phyloP scores from a whole-genome alignment of 2,888 invertebrate species.

The Polyploca ridens region DNA sequence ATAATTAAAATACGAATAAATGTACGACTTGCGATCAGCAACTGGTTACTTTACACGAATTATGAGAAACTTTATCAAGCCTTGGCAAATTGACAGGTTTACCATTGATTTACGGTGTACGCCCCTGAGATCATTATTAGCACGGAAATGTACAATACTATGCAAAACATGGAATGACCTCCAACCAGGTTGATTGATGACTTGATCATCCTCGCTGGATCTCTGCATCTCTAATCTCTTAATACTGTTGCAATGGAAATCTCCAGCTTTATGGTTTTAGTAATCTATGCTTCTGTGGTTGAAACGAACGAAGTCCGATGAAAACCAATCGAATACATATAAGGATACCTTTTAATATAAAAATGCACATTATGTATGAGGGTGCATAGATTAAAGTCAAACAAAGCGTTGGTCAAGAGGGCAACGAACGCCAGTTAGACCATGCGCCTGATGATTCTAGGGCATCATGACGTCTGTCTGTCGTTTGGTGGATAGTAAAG shows the following conservation, averaged over 20 bases:
- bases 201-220: too few relatives aligned
- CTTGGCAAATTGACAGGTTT: not conserved
- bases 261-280: too few relatives aligned
- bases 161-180: too few relatives aligned
- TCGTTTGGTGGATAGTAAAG: not conserved
- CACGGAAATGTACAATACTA: not conserved
- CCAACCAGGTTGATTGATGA: too few relatives aligned
- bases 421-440: not conserved
- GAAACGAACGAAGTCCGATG: not conserved
- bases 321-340: not conserved
- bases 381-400: not conserved
- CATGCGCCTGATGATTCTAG: not conserved
- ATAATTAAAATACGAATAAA: not conserved
- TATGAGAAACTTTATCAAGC: not conserved
- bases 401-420: slow-evolving; percentile 1
- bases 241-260: too few relatives aligned
- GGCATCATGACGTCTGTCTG: not conserved
- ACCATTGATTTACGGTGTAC: not conserved
- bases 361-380: slow-evolving; percentile 7
- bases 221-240: too few relatives aligned
- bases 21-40: not conserved
- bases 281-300: too few relatives aligned
- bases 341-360: not conserved
- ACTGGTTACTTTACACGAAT: not conserved
- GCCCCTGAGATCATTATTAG: not conserved